A percentile compares a stretch with the other conserved stretches of the same genome.
Conservation (phyloP, 2,113 vertebrate species). For the Nematolebias whitei region DNA sequence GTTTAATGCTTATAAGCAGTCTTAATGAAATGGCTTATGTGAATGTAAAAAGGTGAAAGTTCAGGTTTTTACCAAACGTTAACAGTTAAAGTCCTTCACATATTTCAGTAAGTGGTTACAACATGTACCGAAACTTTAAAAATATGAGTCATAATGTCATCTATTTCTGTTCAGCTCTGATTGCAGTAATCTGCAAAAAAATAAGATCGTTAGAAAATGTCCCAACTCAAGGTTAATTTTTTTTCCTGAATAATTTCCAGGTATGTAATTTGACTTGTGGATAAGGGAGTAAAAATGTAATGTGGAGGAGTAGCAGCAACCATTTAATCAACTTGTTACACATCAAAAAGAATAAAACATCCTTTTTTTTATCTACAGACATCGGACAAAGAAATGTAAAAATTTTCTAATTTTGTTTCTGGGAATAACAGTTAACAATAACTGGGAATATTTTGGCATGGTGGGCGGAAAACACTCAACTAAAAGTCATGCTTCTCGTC, state of each 20-base stretch:
- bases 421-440: too few species aligned
- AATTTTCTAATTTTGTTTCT: background rate
- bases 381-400: background rate
- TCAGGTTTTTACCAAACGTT: background rate
- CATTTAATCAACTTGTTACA: conserved; percentile 39
- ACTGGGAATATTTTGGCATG: background rate
- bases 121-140: background rate
- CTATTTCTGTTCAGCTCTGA: background rate
- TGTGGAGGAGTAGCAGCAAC: conserved; percentile 24
- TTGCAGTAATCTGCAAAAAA: background rate
- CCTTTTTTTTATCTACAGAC: background rate
- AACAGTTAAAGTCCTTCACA: background rate
- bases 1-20: conserved; percentile 40
- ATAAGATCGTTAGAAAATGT: too few species aligned
- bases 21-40: background rate
- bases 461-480: conserved; percentile 1
- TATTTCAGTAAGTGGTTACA: conserved; percentile 14
- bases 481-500: conserved; percentile 7
- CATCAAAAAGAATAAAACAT: conserved; percentile 2
- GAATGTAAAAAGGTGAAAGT: too few species aligned
- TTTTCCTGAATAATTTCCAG: too few species aligned
- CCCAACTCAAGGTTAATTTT: conserved; percentile 3
- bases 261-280: too few species aligned
- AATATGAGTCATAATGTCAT: background rate
- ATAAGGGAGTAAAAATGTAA: background rate